Percentiles rank a stretch among this genome's conserved stretches.
Evolutionary conservation across 2,797 vertebrate genomes (phyloP).

Genomic region (Pseudomugil tenellus): DNA sequence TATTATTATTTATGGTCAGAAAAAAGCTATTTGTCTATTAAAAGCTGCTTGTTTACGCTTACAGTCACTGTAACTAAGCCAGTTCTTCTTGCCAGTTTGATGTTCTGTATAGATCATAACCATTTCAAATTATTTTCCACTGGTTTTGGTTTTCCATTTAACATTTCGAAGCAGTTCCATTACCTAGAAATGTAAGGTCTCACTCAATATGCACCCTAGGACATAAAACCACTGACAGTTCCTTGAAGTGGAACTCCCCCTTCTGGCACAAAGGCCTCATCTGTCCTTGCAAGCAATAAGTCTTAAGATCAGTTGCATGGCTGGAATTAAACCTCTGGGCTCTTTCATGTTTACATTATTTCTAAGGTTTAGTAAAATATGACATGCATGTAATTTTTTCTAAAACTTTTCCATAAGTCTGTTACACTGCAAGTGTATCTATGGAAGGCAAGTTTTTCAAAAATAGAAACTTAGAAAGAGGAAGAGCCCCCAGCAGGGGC

Average conservation of each 20-base stretch:
- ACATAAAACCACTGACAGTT: conserved; percentile 16
- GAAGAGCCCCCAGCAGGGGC: conserved; percentile 29
- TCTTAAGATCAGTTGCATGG: conserved; percentile 2
- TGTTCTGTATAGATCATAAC: conserved; percentile 10
- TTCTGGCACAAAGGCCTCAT: conserved; percentile 6
- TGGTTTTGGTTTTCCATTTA: conserved; percentile 16
- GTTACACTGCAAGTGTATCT: not conserved
- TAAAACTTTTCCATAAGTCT: not conserved
- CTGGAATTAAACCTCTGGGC: not conserved
- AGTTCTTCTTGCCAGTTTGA: conserved; percentile 12
- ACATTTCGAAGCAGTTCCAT: conserved; percentile 18
- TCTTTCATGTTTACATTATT: not conserved
- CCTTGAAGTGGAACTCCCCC: conserved; percentile 11
- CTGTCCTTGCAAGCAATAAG: not conserved
- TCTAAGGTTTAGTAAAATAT: not conserved
- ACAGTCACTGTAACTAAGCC: conserved; percentile 1
- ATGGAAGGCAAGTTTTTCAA: conserved; percentile 41
- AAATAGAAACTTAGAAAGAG: conserved; percentile 43
- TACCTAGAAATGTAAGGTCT: not conserved
- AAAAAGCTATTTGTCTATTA: conserved; percentile 2
- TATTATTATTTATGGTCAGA: not conserved
- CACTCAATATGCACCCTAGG: not conserved
- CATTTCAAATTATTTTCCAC: conserved; percentile 13
- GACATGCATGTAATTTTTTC: not conserved
- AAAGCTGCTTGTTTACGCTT: not conserved